Conservation (phyloP, 2,797 vertebrate species). For the Peromyscus melanophrys region DNA sequence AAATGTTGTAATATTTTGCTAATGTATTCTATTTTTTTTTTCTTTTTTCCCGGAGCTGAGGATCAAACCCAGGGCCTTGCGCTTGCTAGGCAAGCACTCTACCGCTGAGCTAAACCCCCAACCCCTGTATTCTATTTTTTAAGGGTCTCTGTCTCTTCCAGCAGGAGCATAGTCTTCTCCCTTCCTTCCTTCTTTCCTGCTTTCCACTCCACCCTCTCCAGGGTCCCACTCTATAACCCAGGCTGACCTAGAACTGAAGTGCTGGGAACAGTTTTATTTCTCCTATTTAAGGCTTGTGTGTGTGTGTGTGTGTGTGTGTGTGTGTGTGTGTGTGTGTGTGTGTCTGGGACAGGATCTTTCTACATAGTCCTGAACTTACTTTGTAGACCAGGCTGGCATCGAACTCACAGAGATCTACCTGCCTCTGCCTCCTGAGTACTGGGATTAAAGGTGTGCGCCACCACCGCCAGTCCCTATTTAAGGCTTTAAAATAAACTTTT, state of each 20-base stretch:
- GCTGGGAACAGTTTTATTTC: not conserved
- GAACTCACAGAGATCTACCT: not conserved
- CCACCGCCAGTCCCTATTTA: not conserved
- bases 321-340: not conserved
- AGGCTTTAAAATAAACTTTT: not conserved
- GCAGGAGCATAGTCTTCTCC: too few relatives aligned
- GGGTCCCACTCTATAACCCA: not conserved
- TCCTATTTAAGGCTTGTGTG: not conserved
- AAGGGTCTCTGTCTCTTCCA: not conserved
- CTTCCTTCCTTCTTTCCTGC: not conserved
- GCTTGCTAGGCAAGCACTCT: too few relatives aligned
- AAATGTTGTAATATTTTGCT: not conserved
- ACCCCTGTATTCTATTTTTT: not conserved
- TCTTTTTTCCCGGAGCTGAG: too few relatives aligned
- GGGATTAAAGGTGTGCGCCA: not conserved
- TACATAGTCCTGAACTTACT: not conserved
- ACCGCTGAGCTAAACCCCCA: too few relatives aligned
- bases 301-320: not conserved
- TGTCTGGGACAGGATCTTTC: not conserved
- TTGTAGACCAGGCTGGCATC: not conserved
- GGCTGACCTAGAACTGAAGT: not conserved
- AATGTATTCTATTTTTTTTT: not conserved
- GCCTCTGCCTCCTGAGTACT: not conserved
- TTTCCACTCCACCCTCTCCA: not conserved
- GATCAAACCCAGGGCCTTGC: too few relatives aligned